Percentiles rank a stretch among this genome's conserved stretches.
These are phyloP conservation scores for Trachelus tabidus DNA, from an alignment of 2,888 invertebrate species.

Conservation along the genomic window DNA sequence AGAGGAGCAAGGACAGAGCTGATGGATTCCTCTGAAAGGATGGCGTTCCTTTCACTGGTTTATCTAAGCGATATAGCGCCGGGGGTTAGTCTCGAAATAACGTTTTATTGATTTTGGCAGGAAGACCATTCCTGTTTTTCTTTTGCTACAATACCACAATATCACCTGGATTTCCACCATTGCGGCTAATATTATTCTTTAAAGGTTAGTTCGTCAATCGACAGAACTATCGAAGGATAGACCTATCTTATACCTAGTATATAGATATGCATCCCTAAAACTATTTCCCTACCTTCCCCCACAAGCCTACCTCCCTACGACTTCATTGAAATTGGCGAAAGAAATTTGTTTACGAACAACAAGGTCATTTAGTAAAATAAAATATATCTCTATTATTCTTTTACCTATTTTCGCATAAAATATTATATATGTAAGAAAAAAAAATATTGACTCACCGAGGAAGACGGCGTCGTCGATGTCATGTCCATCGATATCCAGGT, in stretches of 20 bases:
- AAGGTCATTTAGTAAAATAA: neutral
- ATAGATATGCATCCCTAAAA: neutral
- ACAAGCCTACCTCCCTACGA: neutral
- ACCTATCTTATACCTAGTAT: neutral
- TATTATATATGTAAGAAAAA: neutral
- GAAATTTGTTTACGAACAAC: neutral
- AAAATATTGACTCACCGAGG: constrained; percentile 51
- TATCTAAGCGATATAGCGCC: constrained; percentile 23
- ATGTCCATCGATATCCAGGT: constrained; percentile 46
- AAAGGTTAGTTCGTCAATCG: neutral
- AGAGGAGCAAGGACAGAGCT: neutral
- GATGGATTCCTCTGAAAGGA: constrained; percentile 22
- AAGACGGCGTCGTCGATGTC: constrained; percentile 61
- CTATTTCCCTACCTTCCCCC: neutral
- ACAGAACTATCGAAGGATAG: neutral
- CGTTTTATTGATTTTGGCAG: constrained; percentile 23
- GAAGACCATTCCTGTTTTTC: constrained; percentile 3
- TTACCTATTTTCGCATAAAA: neutral
- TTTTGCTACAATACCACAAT: constrained; percentile 8
- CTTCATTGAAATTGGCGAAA: neutral
- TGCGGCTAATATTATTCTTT: neutral
- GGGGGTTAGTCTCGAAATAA: constrained; percentile 25
- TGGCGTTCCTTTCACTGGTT: constrained; percentile 24
- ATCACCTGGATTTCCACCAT: neutral
- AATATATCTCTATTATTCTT: neutral